These are phyloP conservation scores for Lasius platythorax DNA, from an alignment of 2,888 invertebrate species.

Conservation along the genomic window DNA sequence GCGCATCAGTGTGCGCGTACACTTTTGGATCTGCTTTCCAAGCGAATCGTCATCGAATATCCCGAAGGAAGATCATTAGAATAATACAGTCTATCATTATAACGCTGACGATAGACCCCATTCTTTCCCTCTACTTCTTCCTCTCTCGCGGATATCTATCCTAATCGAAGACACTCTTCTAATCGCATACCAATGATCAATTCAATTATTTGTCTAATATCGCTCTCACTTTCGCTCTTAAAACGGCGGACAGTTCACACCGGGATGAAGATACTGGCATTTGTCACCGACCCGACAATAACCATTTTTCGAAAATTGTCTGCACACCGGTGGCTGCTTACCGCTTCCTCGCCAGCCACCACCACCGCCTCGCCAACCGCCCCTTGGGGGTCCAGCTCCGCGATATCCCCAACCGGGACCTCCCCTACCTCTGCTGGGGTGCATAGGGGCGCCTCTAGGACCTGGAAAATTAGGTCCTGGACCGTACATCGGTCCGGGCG, in stretches of 20 bases:
- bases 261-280: conserved; percentile 94
- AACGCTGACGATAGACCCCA: not conserved
- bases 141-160: not conserved
- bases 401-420: conserved; percentile 84
- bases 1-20: too few relatives aligned
- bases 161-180: conserved; percentile 2
- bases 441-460: conserved; percentile 81
- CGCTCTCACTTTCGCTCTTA: conserved; percentile 59
- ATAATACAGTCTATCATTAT: not conserved
- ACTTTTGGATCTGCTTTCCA: not conserved
- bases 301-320: conserved; percentile 93
- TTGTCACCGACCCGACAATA: conserved; percentile 93
- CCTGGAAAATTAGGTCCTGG: conserved; percentile 81
- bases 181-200: not conserved
- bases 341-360: conserved; percentile 85
- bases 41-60: not conserved
- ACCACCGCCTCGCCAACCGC: conserved; percentile 87
- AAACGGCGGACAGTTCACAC: conserved; percentile 88
- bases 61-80: not conserved
- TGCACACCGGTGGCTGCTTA: conserved; percentile 88
- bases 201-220: not conserved
- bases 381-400: conserved; percentile 83
- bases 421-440: conserved; percentile 81
- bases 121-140: not conserved
- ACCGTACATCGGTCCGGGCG: conserved; percentile 82